These are phyloP conservation scores for Potamarius usumacintae DNA, from an alignment of 2,113 vertebrate species.

Conservation along the genomic window DNA sequence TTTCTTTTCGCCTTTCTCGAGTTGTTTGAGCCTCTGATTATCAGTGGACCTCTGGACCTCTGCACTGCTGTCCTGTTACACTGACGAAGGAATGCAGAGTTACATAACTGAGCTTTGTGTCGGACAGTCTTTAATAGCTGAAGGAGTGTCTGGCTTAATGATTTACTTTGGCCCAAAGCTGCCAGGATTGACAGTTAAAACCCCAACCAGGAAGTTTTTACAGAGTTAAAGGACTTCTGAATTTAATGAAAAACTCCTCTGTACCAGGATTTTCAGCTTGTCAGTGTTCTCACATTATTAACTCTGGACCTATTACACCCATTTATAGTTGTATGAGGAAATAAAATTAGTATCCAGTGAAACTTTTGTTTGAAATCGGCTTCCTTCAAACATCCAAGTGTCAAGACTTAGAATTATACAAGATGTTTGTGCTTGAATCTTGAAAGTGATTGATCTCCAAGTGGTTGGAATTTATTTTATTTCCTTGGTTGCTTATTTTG, in stretches of 20 bases:
- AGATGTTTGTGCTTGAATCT: neutral
- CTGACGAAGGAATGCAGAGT: slow-evolving; percentile 34
- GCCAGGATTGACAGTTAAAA: neutral
- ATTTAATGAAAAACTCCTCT: neutral
- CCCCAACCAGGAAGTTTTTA: neutral
- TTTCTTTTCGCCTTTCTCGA: neutral
- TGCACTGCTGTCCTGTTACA: neutral
- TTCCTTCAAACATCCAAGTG: neutral
- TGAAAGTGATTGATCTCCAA: neutral
- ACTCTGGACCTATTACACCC: neutral
- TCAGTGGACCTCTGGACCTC: slow-evolving; percentile 11
- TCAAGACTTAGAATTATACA: neutral
- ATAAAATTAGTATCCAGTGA: neutral
- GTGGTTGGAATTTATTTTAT: neutral
- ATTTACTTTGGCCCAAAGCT: slow-evolving; percentile 23
- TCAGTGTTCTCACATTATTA: neutral
- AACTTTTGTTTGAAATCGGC: neutral
- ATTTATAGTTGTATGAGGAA: neutral
- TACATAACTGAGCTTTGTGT: slow-evolving; percentile 48
- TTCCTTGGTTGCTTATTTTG: neutral
- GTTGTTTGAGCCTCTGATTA: neutral
- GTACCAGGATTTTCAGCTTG: neutral
- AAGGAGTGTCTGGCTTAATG: slow-evolving; percentile 49
- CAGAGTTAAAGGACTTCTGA: neutral
- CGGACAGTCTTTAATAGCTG: slow-evolving; percentile 29